A percentile compares a stretch with the other conserved stretches of the same genome.
These are phyloP conservation scores for Poicephalus meyeri DNA, from an alignment of 2,113 vertebrate species.

Conservation along the genomic window DNA sequence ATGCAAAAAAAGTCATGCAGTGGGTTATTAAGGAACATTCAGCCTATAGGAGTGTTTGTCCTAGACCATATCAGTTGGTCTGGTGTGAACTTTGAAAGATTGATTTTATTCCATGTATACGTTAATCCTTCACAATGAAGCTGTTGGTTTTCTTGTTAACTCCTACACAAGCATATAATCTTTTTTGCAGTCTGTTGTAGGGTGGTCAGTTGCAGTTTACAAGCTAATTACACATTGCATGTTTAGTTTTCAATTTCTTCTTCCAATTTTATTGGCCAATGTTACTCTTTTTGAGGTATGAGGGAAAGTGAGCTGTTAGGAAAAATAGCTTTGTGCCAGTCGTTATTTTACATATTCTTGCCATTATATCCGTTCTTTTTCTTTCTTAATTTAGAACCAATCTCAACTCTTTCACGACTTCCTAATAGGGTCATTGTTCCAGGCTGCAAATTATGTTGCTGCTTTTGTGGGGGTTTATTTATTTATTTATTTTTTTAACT, in stretches of 20 bases:
- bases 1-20: neutral
- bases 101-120: neutral
- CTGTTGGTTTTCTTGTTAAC: neutral
- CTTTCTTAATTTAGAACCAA: neutral
- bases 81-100: neutral
- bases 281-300: neutral
- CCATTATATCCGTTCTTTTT: neutral
- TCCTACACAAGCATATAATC: neutral
- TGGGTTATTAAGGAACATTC: neutral
- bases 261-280: neutral
- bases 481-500: neutral
- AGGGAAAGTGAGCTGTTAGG: neutral
- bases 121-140: neutral
- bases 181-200: neutral
- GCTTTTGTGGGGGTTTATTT: neutral
- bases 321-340: neutral
- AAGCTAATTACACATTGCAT: neutral
- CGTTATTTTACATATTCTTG: neutral
- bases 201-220: neutral
- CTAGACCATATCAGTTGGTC: neutral
- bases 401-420: neutral
- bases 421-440: neutral
- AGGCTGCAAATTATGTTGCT: neutral
- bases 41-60: neutral
- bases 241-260: neutral